Evolutionary conservation across 1,140 invertebrate species (phyloP).

Genomic region (Magallana gigas): DNA sequence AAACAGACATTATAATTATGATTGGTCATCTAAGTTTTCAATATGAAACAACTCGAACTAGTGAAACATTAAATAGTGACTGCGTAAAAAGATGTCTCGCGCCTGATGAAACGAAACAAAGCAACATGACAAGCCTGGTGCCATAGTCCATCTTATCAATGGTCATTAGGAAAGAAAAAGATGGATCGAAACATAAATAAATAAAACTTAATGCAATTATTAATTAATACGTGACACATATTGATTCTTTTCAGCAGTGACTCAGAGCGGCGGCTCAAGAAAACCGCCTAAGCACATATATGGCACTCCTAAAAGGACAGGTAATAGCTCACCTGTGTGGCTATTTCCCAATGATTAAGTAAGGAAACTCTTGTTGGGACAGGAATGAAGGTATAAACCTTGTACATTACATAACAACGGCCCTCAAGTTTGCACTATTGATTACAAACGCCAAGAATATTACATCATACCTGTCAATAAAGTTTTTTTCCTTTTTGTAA

Average conservation of each 20-base stretch:
- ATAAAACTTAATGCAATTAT: not conserved
- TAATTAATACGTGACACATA: not conserved
- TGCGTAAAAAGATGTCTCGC: not conserved
- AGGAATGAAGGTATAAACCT: not conserved
- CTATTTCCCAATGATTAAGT: not conserved
- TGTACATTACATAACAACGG: not conserved
- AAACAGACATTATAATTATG: not conserved
- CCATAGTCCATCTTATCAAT: not conserved
- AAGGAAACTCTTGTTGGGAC: not conserved
- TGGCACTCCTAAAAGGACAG: not conserved
- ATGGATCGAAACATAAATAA: not conserved
- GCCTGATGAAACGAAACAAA: not conserved
- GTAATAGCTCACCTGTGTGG: not conserved
- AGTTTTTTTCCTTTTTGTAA: conserved; percentile 1
- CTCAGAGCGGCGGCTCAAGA: not conserved
- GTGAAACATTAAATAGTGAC: not conserved
- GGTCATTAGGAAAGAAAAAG: conserved; percentile 5
- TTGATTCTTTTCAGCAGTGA: not conserved
- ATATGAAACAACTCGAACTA: no score
- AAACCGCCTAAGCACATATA: not conserved
- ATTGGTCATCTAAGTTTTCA: no score
- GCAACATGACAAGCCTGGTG: not conserved
- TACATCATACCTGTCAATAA: conserved; percentile 32
- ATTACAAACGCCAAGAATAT: conserved; percentile 6
- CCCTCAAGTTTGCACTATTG: conserved; percentile 7